Conservation (phyloP, 2,113 vertebrate species). For the Otocyon megalotis region DNA sequence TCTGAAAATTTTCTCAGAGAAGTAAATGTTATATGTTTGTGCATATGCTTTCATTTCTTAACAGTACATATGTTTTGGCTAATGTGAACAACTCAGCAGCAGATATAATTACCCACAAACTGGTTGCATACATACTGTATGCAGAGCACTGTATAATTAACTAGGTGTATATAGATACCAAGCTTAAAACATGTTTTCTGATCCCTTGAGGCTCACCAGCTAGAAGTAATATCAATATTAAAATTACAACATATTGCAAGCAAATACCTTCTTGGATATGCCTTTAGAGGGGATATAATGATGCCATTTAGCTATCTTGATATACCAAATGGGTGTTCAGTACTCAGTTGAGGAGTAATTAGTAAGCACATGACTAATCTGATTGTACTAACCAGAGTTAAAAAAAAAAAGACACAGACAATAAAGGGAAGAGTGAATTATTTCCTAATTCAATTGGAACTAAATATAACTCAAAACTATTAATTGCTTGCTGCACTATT, state of each 20-base stretch:
- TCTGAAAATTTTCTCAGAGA: slow-evolving; percentile 7
- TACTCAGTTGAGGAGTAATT: not conserved
- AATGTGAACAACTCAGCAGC: slow-evolving; percentile 30
- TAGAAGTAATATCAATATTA: slow-evolving; percentile 5
- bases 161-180: not conserved
- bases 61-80: slow-evolving; percentile 12
- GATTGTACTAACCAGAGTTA: not conserved
- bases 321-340: not conserved
- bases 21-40: slow-evolving; percentile 48
- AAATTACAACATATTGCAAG: slow-evolving; percentile 20
- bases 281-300: not conserved
- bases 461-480: not conserved
- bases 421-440: not conserved
- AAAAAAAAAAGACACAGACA: not conserved
- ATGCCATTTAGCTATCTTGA: not conserved
- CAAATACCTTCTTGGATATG: not conserved
- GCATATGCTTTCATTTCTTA: slow-evolving; percentile 54
- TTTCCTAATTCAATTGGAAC: not conserved
- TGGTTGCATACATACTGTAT: not conserved
- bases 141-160: not conserved
- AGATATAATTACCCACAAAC: slow-evolving; percentile 3
- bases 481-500: not conserved
- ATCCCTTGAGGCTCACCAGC: not conserved
- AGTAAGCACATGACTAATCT: not conserved
- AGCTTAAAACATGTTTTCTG: not conserved